Base-by-base conservation (phyloP, 1,140 invertebrate species). In the Lasioglossum albipes region DNA sequence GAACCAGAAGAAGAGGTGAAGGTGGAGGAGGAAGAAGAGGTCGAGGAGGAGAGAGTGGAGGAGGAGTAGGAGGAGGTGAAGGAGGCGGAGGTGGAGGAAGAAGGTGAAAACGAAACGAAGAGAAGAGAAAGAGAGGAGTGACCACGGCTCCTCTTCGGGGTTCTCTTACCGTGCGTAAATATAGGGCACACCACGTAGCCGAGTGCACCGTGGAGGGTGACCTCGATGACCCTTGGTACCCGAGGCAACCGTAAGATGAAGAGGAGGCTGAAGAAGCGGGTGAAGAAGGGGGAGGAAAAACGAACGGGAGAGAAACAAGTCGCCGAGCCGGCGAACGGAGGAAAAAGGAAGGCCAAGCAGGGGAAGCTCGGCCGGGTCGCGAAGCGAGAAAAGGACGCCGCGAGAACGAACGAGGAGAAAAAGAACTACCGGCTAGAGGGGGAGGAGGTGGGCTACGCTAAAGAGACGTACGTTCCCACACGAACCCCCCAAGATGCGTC, bases 381-480 rank as follows among this genome's bases (percentile, higher is more conserved):
- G 41, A 52, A 61, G 75, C 64, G 45, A 67, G 65, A 75, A 64
- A 80, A 80, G 78, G 79, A 78, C 13, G 66, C 49, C n/a, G 65
- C 79, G 69, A 78, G 84, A 86, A 86, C 74, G 54, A 49, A 73
- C 71, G 41, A 83, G 61, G 61, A 84, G 42, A 71, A 72, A 82
- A 82, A 79, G 84, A 69, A 65, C 36, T 18, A 67, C n/a, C 20
- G 27, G 67, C 45, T 49, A 12, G 45, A 79, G 75, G 13, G 62
- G 61, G 76, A 64, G 78, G 84, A 76, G 81, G 81, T 75, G 82
- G 90, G 84, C 86, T 88, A 89, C 88, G 85, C 89, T 93, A 92
- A 92, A 92, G 92, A 93, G 92, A 92, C 90, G 91, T 93, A 92
- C 92, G 91, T 93, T 92, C 91, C 92, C 91, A 93, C 90, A 93